Evolutionary conservation across 2,113 vertebrate genomes (phyloP).

Genomic region (Dinomys branickii): DNA sequence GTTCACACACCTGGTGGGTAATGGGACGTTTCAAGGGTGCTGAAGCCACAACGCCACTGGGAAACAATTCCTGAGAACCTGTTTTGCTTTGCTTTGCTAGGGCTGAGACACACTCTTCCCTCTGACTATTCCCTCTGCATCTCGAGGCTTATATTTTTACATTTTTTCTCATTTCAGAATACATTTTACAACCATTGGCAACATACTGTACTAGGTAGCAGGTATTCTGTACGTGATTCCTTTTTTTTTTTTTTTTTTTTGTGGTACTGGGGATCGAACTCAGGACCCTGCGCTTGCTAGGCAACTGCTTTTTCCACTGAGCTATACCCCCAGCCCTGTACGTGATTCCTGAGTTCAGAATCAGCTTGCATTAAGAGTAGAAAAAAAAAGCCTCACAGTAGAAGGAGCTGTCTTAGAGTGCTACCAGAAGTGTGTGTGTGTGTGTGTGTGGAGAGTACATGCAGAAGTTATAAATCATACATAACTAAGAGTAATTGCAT

Average conservation of each 20-base stretch:
- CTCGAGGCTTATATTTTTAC: background rate
- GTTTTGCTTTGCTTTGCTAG: background rate
- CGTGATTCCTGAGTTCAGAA: background rate
- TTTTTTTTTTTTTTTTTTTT: too few relatives aligned
- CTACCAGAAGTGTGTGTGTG: background rate
- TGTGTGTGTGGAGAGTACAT: background rate
- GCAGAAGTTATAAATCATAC: background rate
- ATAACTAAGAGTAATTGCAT: background rate
- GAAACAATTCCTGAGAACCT: background rate
- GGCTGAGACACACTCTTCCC: background rate
- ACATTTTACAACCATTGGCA: background rate
- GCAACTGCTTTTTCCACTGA: too few relatives aligned
- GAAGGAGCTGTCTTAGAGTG: background rate
- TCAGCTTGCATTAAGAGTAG: background rate
- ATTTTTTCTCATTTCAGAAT: background rate
- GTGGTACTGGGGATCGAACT: too few relatives aligned
- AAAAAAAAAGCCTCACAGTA: background rate
- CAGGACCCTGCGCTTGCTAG: too few relatives aligned
- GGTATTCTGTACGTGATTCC: background rate
- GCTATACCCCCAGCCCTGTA: too few relatives aligned
- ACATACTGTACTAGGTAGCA: background rate
- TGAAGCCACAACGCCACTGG: background rate
- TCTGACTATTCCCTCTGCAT: background rate
- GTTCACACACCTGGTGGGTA: background rate
- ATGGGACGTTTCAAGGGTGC: background rate